These are phyloP conservation scores for Dicerorhinus sumatrensis DNA, from an alignment of 2,113 vertebrate genomes.

Conservation along the genomic window DNA sequence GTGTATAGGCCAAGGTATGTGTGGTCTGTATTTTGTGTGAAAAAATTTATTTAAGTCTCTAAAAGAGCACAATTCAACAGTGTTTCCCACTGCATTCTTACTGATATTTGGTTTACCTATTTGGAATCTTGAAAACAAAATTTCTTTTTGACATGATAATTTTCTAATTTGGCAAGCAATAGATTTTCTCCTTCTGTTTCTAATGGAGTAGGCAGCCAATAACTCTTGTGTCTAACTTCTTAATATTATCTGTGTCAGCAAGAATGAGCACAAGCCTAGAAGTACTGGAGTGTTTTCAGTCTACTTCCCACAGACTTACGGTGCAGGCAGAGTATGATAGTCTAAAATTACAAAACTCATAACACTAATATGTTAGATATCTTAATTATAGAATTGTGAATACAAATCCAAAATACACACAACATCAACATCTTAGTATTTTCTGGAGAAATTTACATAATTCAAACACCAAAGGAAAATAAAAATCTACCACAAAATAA, in stretches of 20 bases:
- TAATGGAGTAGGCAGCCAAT: not conserved
- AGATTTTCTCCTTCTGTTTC: constrained; percentile 34
- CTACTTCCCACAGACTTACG: not conserved
- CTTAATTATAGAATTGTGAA: not conserved
- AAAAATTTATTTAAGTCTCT: not conserved
- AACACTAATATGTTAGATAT: not conserved
- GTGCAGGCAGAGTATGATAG: not conserved
- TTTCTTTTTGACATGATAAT: constrained; percentile 16
- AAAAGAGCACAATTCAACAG: not conserved
- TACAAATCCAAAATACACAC: not conserved
- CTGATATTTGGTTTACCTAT: not conserved
- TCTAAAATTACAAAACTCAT: not conserved
- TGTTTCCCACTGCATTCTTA: not conserved
- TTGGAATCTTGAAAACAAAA: constrained; percentile 31
- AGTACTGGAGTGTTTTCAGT: not conserved
- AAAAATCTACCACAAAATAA: not conserved
- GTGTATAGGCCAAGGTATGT: not conserved
- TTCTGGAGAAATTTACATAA: constrained; percentile 32
- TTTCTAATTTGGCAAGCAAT: constrained; percentile 28
- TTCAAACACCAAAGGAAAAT: constrained; percentile 28
- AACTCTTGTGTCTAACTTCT: not conserved
- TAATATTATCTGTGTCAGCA: not conserved
- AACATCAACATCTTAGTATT: not conserved
- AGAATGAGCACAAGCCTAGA: not conserved
- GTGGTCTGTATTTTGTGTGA: not conserved